A percentile compares a stretch with the other conserved stretches of the same genome.
phyloP scores from a whole-genome alignment of 2,113 vertebrate species.

The Tragelaphus scriptus region DNA sequence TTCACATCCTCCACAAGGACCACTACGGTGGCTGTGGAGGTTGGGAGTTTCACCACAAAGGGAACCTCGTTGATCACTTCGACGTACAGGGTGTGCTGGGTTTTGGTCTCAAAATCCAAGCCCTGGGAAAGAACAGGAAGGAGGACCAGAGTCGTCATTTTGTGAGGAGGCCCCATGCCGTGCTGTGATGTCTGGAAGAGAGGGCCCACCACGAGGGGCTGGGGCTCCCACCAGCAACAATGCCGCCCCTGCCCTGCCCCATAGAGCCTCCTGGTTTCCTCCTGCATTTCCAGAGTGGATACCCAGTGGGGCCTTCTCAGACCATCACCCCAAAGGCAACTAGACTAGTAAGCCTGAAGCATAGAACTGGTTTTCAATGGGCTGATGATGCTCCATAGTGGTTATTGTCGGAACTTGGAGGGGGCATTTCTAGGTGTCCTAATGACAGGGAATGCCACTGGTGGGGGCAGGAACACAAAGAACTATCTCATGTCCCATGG shows the following conservation, averaged over 20 bases:
- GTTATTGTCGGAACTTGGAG: not conserved
- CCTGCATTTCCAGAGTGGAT: not conserved
- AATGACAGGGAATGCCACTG: not conserved
- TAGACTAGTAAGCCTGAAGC: not conserved
- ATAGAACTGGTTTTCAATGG: not conserved
- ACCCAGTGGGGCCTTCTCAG: not conserved
- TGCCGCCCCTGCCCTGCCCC: not conserved
- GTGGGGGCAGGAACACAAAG: not conserved
- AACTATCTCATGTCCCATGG: not conserved
- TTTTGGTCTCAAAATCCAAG: constrained; percentile 87
- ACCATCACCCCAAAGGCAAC: not conserved
- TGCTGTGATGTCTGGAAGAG: not conserved
- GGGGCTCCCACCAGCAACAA: not conserved
- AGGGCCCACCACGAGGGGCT: not conserved
- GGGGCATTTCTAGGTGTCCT: not conserved
- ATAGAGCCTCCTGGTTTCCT: not conserved
- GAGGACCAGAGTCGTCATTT: not conserved
- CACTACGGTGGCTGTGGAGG: constrained; percentile 85
- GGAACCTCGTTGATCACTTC: constrained; percentile 84
- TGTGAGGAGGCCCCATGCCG: not conserved
- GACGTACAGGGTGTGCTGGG: constrained; percentile 80
- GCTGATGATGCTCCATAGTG: rapidly evolving
- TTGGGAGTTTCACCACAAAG: constrained; percentile 75
- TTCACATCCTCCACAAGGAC: constrained; percentile 88
- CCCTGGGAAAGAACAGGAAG: constrained; percentile 72